Evolutionary conservation across 1,140 invertebrate genomes (phyloP), one percentile per base, ranked within the genome.

Genomic region (Nephotettix cincticeps): DNA sequence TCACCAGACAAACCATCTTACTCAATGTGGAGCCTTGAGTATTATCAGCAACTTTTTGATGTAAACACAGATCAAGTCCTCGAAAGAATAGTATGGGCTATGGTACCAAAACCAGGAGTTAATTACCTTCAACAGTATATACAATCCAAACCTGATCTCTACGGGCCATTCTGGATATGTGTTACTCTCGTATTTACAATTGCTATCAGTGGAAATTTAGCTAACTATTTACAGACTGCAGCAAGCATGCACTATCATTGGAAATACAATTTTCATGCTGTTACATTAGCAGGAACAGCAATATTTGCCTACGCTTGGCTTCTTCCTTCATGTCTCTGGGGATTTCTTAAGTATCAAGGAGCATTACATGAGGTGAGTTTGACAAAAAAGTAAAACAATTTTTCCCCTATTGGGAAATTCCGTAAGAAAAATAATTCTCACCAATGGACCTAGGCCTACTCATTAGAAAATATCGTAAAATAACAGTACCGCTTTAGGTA

Each of bases 81-180:
- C 0, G 87, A 91, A 68, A 85, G 95, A 74, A 91, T 98, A 32
- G 84, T 90, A 47, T 91, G 91, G 68, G 96, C 95, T 0, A 89
- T 98, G 80, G 81, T 95, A 68, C 96, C 96, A 1, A 87, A 88
- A 80, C 78, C 85, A 77, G 78, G 77, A 1, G 80, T 83, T 0
- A 93, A 92, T 79, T 96, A 92, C 79, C 87, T 98, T 70, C 85
- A 94, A 78, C 85, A 91, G 45, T 87, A 92, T 69, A 95, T 98
- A 71, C 87, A 91, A 76, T 89, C 90, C 1, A 97, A 96, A 82
- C 96, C 97, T 6, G 97, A 99, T 83, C 81, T 99, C 0, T 99
- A 99, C 84, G 97, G 96, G 0, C 97, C 97, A n/a, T 94, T 99
- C 80, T 99, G 97, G 97, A 93, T 98, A 71, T 93, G 93, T 76